Percentiles rank a stretch among this genome's conserved stretches.
Conservation (phyloP, 2,888 invertebrate genomes). For the Parnassius mnemosyne region DNA sequence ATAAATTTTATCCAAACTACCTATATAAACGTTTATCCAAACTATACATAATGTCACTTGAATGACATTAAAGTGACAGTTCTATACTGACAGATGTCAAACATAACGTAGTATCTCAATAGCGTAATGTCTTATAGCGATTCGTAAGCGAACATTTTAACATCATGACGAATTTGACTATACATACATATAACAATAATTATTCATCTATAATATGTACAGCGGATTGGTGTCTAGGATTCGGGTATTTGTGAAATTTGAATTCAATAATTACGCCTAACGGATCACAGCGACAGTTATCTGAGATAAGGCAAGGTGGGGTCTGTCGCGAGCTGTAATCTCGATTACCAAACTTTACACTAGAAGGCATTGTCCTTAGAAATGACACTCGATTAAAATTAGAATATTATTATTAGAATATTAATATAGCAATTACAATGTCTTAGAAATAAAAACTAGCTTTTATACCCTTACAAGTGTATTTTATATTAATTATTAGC, state of each 20-base stretch:
- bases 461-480: no score
- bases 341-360: slow-evolving; percentile 8
- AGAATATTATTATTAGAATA: no score
- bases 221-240: slow-evolving; percentile 29
- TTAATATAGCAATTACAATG: no score
- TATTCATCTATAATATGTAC: slow-evolving; percentile 26
- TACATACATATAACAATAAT: slow-evolving; percentile 22
- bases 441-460: no score
- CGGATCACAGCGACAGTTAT: slow-evolving; percentile 76
- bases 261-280: slow-evolving; percentile 64
- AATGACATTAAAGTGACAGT: slow-evolving; percentile 17
- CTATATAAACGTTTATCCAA: no score
- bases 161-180: slow-evolving; percentile 17
- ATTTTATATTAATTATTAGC: no score
- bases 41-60: slow-evolving; percentile 9
- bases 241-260: slow-evolving; percentile 35
- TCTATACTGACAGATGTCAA: slow-evolving; percentile 7
- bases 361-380: slow-evolving; percentile 15
- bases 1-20: no score
- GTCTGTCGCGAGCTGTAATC: slow-evolving; percentile 45
- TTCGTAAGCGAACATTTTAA: slow-evolving; percentile 19
- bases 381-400: not conserved
- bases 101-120: slow-evolving; percentile 3
- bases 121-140: slow-evolving; percentile 21
- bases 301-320: slow-evolving; percentile 76